These are phyloP conservation scores for Drosophila nebulosa DNA, from an alignment of 1,140 invertebrate genomes.

Conservation along the genomic window DNA sequence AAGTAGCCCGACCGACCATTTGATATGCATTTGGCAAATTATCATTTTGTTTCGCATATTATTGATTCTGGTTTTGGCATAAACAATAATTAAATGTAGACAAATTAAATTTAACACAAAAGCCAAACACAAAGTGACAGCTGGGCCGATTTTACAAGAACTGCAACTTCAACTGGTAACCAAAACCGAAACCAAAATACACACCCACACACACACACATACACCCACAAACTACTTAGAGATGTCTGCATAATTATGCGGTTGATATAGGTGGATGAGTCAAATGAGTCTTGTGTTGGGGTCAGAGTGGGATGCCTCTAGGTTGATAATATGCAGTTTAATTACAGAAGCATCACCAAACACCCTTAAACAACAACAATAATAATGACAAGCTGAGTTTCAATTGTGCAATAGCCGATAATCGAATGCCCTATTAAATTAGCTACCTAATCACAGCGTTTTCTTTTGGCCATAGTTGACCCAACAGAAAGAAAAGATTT, in stretches of 20 bases:
- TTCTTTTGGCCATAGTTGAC: too few species aligned
- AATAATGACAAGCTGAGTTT: slow-evolving; percentile 40
- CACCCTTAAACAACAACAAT: slow-evolving; percentile 67
- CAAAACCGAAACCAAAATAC: not conserved
- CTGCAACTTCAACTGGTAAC: not conserved
- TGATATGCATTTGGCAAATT: slow-evolving; percentile 49
- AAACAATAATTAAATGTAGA: slow-evolving; percentile 78
- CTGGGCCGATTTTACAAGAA: slow-evolving; percentile 33
- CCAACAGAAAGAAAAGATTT: too few species aligned
- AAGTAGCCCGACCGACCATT: not conserved
- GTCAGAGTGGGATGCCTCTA: slow-evolving; percentile 18
- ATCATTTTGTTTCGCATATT: slow-evolving; percentile 47
- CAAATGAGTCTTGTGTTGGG: not conserved
- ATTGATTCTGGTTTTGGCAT: slow-evolving; percentile 39
- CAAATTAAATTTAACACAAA: slow-evolving; percentile 72
- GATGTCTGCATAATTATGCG: slow-evolving; percentile 71
- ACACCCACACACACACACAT: not conserved
- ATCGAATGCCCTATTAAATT: slow-evolving; percentile 24
- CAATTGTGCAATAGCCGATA: not conserved
- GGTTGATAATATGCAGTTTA: slow-evolving; percentile 72
- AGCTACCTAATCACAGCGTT: too few species aligned
- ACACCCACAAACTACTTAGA: slow-evolving; percentile 12
- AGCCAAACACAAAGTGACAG: slow-evolving; percentile 65
- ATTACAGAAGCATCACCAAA: slow-evolving; percentile 58
- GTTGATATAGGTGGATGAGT: slow-evolving; percentile 4